Conservation (phyloP, 2,888 invertebrate species). For the Troides helena region DNA sequence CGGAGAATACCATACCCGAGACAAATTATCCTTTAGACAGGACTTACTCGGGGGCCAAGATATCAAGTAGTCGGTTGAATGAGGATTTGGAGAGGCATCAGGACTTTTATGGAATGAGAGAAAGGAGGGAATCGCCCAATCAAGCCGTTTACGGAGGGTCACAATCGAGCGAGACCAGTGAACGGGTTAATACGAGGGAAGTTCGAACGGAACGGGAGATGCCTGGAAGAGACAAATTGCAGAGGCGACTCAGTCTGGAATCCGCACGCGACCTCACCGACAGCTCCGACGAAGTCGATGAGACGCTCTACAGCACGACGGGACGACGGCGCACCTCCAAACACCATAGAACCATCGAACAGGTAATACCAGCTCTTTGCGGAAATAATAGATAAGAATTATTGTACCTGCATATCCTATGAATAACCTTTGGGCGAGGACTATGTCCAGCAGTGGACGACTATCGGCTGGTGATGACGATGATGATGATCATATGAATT, state of each 20-base stretch:
- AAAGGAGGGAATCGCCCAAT: slow-evolving; percentile 64
- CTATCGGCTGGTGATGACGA: too few species aligned
- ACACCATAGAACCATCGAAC: slow-evolving; percentile 82
- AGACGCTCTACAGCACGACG: slow-evolving; percentile 76
- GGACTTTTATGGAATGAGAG: slow-evolving; percentile 61
- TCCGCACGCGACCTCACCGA: slow-evolving; percentile 86
- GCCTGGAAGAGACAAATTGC: slow-evolving; percentile 67
- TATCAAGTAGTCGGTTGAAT: slow-evolving; percentile 70
- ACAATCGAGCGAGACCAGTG: slow-evolving; percentile 66
- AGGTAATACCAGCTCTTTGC: slow-evolving; percentile 59
- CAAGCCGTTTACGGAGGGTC: slow-evolving; percentile 58
- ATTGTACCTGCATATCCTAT: too few species aligned
- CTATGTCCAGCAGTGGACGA: too few species aligned
- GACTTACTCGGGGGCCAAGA: slow-evolving; percentile 70
- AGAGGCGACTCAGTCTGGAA: slow-evolving; percentile 85
- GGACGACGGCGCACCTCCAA: slow-evolving; percentile 78
- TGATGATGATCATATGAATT: background rate
- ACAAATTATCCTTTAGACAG: slow-evolving; percentile 74
- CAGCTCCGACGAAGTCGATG: slow-evolving; percentile 84
- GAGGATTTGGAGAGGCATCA: slow-evolving; percentile 72
- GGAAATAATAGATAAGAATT: background rate
- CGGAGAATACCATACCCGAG: slow-evolving; percentile 65
- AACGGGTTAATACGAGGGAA: slow-evolving; percentile 48
- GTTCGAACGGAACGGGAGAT: slow-evolving; percentile 53
- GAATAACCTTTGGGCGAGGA: too few species aligned